Base-by-base conservation (phyloP, 2,888 invertebrate species). In the Platycheirus rosarum region DNA sequence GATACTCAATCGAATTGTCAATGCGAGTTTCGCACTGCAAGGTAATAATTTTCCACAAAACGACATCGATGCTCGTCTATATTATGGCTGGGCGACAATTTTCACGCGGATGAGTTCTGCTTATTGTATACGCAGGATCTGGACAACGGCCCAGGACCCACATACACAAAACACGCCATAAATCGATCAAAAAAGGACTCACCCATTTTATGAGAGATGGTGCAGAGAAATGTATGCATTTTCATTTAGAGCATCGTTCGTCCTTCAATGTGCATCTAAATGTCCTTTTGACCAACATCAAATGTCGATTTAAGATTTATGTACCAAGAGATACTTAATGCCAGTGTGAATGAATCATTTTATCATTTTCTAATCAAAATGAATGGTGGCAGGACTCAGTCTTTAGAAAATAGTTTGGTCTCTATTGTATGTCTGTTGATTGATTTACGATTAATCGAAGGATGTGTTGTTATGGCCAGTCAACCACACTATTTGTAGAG, bases 311-410 rank as follows among this genome's bases (percentile, higher is more conserved):
- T 46, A 57, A 44, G 37, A 80, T 80, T 80, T 80, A 80, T 76
- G 69, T 35, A 62, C 68, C 35, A 32, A 63, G 55, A 51, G 65
- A 65, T 65, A 48, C 53, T 65, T 73, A 65, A 73, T 65, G 55
- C 49, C 29, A 40, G 35, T 32, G 14, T n/a, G 18, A 44, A 40
- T 46, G 75, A 75, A 80, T 79, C 79, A 60, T 65, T 70, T 75
- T 75, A 68, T 63, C 79, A 71, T 76, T 76, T 82, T 77, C 82
- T 82, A 82, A 76, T 82, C 71, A 76, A 71, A 82, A 68, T 49
- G 62, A 71, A 82, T 82, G 62, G 55, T 63, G 57, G 71, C 79
- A 74, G 70, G 65, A 76, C 46, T 46, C 55, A 9, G 65, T 49
- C 65, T 69, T 20, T 51, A 69, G 40, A 48, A 66, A 55, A 57